Base-by-base conservation (phyloP, 2,888 invertebrate genomes). In the Idaea biselata region DNA sequence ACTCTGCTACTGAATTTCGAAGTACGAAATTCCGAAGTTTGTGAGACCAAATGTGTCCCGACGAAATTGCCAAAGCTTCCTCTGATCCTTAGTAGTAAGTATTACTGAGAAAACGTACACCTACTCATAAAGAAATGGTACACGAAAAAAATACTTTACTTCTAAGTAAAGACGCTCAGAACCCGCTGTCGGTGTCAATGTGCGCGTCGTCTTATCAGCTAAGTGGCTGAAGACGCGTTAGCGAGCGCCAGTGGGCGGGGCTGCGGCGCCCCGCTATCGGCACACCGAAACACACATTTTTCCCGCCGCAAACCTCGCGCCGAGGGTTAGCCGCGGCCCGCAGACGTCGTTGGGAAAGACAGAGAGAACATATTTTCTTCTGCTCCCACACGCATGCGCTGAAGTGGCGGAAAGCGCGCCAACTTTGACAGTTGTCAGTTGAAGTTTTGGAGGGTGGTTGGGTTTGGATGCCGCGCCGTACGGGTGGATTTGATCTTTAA, bases 281-380 rank as follows among this genome's bases (percentile, higher is more conserved):
- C 91, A 90, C 92, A 92, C 93, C 93, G 92, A 93, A 92, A 93
- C 93, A 93, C 92, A 93, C 92, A 93, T 93, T 93, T 93, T 91
- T 91, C 87, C 91, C 89, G 93, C 93, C 93, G 87, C 93, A 93
- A 93, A 93, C 93, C 93, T 90, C 89, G 92, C 91, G 90, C 91
- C 87, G 88, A 87, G 82, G 93, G 93, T 93, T 93, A 93, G 92
- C 93, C 93, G 90, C 93, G 88, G 81, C 86, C 92, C 91, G 91
- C 92, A 92, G 92, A 92, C 88, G 86, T 88, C 89, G 89, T 88
- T 89, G 85, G 75, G 83, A 63, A 74, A 69, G 80, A 89, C 71
- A 71, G 84, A 81, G 88, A 88, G 64, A 71, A 69, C 77, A 69
- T 66, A 77, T 78, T 60, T 58, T 55, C 61, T 65, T 69, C 68